phyloP scores from a whole-genome alignment of 2,888 invertebrate species.

The Atethmia centrago region DNA sequence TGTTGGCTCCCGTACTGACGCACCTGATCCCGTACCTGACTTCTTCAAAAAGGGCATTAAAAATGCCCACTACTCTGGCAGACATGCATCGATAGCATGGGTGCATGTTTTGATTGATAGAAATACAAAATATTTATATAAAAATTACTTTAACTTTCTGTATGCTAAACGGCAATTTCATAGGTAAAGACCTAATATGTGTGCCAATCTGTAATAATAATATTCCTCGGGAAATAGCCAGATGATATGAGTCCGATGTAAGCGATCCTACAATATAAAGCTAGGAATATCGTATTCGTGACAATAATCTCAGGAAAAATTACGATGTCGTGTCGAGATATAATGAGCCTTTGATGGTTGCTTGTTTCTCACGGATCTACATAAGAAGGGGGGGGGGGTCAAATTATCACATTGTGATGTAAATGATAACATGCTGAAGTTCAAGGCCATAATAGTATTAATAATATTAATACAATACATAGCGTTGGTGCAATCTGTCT shows the following conservation, averaged over 20 bases:
- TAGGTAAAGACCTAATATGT: no score
- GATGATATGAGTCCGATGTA: background rate
- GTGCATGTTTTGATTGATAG: no score
- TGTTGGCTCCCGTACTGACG: no score
- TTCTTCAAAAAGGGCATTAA: no score
- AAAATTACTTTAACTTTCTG: no score
- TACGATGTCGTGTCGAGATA: slow-evolving; percentile 19
- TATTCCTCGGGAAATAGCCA: background rate
- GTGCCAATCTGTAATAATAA: background rate
- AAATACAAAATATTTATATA: no score
- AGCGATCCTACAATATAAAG: background rate
- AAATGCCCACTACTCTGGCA: no score
- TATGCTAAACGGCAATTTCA: no score
- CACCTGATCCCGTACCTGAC: no score
- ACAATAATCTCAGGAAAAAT: slow-evolving; percentile 23
- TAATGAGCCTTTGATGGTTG: slow-evolving; percentile 12
- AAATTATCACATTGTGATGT: slow-evolving; percentile 2
- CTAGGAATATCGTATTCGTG: background rate
- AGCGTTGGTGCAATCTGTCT: no score
- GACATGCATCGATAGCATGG: no score
- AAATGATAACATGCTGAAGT: background rate
- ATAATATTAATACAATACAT: no score
- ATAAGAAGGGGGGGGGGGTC: background rate
- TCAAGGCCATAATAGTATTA: background rate
- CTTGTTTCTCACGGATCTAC: slow-evolving; percentile 34